These are phyloP conservation scores for Myripristis murdjan DNA, from an alignment of 2,797 vertebrate species.

Conservation along the genomic window DNA sequence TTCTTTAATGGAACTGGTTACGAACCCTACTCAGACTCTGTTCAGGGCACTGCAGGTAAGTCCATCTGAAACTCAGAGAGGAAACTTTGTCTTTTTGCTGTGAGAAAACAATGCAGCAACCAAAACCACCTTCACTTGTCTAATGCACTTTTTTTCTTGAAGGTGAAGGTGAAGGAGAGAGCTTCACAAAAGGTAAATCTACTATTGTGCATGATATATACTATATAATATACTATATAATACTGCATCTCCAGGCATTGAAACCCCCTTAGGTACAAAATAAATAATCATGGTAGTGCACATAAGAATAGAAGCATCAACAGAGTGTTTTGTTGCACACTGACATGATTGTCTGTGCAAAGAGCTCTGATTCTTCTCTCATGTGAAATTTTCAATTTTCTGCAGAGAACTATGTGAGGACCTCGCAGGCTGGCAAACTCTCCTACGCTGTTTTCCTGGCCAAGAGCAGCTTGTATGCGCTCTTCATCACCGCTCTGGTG, in stretches of 20 bases:
- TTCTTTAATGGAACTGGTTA: neutral
- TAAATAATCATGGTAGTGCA: too few relatives aligned
- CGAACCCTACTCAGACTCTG: fast-evolving
- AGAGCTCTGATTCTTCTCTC: neutral
- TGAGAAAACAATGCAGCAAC: neutral
- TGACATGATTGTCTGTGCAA: neutral
- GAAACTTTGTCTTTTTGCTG: neutral
- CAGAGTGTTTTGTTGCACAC: neutral
- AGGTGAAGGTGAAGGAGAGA: fast-evolving
- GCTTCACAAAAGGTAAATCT: constrained; percentile 41
- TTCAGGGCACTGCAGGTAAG: fast-evolving
- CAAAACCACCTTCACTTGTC: neutral
- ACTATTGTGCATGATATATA: neutral
- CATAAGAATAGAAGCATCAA: neutral
- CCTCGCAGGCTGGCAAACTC: constrained; percentile 53
- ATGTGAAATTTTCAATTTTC: constrained; percentile 8
- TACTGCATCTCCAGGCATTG: too few relatives aligned
- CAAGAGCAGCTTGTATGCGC: constrained; percentile 82
- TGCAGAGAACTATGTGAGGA: constrained; percentile 60
- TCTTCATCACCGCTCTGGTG: constrained; percentile 70
- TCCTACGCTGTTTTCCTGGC: constrained; percentile 69
- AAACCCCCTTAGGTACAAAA: too few relatives aligned
- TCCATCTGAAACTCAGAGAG: neutral
- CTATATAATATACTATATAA: too few relatives aligned
- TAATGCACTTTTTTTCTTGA: neutral